Evolutionary conservation across 2,797 vertebrate species (phyloP), one percentile per base, ranked within the genome.

Genomic region (Chelonia mydas): DNA sequence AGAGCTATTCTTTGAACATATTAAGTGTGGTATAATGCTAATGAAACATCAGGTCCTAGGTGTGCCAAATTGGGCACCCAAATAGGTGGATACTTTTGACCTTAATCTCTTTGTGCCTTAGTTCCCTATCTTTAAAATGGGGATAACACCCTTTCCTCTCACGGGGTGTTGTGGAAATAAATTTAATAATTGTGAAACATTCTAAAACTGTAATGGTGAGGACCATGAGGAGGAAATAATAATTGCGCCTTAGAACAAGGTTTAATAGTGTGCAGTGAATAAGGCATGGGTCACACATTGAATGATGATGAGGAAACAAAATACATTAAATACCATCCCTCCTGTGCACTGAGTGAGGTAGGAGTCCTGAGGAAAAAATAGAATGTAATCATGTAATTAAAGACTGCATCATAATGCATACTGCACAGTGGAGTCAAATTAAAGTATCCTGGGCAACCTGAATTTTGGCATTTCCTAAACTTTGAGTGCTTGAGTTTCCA

Each of bases 61-160:
- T 95, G 81, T 94, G 95, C 90, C 77, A 84, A 91, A 80, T 74
- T 90, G 91, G 37, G 86, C 83, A 92, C 72, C 84, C 51, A 86
- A 83, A 47, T 78, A 90, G 68, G 84, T 76, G 33, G 59, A 82
- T 94, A 51, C 1, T 83, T 94, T 78, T 87, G 19, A 37, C 78
- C 51, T 89, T 7, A 0, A 86, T 96, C 74, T 96, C 19, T 72
- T 72, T 25, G 41, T 87, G 47, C 7, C 5, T 87, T 91, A 81
- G 41, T 72, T 94, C 21, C 37, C 23, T 11, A 4, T 83, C 91
- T 86, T 51, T 78, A 84, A 89, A 27, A 9, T 11, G 23, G 2
- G 37, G n/a, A 72, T 37, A 72, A 72, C 6, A 41, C n/a, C 4
- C 47, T 23, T 90, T 88, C 78, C 21, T 31, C 86, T 97, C 88